Evolutionary conservation across 2,888 invertebrate genomes (phyloP).

Genomic region (Patella ulyssiponensis): DNA sequence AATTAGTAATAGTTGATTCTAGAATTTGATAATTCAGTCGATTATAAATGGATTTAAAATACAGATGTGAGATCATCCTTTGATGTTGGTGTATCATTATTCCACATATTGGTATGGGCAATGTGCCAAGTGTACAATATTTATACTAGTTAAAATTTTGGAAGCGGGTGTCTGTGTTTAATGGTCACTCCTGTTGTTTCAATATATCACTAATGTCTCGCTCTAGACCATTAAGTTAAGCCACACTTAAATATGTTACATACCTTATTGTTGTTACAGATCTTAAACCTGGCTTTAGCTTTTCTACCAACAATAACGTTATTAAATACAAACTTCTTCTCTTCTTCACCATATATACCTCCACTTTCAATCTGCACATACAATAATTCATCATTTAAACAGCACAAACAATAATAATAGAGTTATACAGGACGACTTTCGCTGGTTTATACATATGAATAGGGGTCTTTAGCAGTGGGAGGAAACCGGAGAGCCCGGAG

Average conservation of each 20-base stretch:
- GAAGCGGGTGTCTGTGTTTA: no score
- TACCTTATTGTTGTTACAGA: slow-evolving; percentile 70
- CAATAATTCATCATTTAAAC: slow-evolving; percentile 17
- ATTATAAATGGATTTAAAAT: neutral
- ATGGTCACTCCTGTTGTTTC: no score
- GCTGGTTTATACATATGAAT: neutral
- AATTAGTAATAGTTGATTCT: neutral
- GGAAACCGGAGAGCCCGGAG: no score
- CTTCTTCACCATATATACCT: slow-evolving; percentile 71
- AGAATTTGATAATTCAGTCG: neutral
- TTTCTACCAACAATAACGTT: slow-evolving; percentile 71
- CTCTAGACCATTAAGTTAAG: no score
- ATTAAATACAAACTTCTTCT: slow-evolving; percentile 71
- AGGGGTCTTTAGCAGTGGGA: no score
- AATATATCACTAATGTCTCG: no score
- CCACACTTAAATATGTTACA: no score
- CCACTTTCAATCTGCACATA: slow-evolving; percentile 49
- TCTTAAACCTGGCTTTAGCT: slow-evolving; percentile 71
- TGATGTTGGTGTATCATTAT: no score
- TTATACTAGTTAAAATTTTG: no score
- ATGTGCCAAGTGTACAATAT: no score
- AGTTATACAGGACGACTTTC: neutral
- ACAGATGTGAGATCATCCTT: no score
- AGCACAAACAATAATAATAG: neutral
- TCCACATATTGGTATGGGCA: no score